Percentiles rank a stretch among this genome's conserved stretches.
Conservation (phyloP, 2,113 vertebrate genomes). For the Labeo rohita region DNA sequence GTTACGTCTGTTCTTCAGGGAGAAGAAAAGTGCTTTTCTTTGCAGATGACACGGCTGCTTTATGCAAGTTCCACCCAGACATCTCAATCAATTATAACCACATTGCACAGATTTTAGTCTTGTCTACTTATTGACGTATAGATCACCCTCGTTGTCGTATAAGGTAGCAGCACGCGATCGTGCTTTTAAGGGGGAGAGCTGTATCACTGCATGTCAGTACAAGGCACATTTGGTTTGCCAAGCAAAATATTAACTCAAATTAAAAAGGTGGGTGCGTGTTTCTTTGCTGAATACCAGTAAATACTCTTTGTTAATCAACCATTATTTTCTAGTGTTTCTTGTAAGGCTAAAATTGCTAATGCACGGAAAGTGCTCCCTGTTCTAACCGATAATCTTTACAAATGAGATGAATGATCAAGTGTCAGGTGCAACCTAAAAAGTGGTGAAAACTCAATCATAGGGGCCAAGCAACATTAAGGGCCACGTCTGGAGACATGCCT, state of each 20-base stretch:
- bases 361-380: slow-evolving; percentile 76
- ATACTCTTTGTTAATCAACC: slow-evolving; percentile 63
- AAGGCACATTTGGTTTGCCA: slow-evolving; percentile 60
- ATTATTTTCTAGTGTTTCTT: slow-evolving; percentile 69
- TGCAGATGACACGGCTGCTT: slow-evolving; percentile 81
- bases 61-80: slow-evolving; percentile 81
- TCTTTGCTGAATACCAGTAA: slow-evolving; percentile 58
- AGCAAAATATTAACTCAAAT: slow-evolving; percentile 63
- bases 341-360: slow-evolving; percentile 75
- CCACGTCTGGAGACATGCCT: slow-evolving; percentile 74
- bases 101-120: slow-evolving; percentile 83
- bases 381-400: slow-evolving; percentile 93
- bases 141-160: slow-evolving; percentile 78
- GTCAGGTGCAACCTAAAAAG: slow-evolving; percentile 96
- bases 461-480: slow-evolving; percentile 88
- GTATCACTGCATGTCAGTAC: slow-evolving; percentile 64
- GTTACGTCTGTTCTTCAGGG: slow-evolving; percentile 77
- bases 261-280: slow-evolving; percentile 60
- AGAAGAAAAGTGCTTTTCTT: slow-evolving; percentile 83
- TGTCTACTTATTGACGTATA: slow-evolving; percentile 81
- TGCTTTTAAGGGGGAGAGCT: slow-evolving; percentile 72
- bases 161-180: slow-evolving; percentile 74
- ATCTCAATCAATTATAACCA: slow-evolving; percentile 88
- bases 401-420: slow-evolving; percentile 95
- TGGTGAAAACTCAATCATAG: slow-evolving; percentile 96